Evolutionary conservation across 2,113 vertebrate species (phyloP).

Genomic region (Rhinopithecus roxellana): DNA sequence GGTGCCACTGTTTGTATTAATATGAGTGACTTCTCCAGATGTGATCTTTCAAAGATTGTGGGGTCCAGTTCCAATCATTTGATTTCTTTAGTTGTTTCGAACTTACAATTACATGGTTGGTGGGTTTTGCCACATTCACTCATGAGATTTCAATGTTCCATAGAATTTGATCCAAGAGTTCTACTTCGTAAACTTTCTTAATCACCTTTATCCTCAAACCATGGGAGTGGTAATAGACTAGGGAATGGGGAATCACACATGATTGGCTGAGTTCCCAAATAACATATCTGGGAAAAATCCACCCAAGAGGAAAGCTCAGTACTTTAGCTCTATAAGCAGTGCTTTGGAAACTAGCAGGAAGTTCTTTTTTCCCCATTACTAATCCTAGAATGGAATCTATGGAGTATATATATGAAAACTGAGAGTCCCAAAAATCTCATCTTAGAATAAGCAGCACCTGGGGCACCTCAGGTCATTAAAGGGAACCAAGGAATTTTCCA

Average conservation of each 20-base stretch:
- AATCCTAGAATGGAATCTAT: background rate
- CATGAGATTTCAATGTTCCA: background rate
- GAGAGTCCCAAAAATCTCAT: background rate
- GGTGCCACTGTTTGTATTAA: background rate
- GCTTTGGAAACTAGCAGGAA: background rate
- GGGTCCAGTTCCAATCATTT: background rate
- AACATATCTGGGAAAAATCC: background rate
- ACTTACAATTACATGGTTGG: background rate
- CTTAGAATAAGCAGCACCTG: background rate
- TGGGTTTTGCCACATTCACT: background rate
- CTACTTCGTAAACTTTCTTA: slow-evolving; percentile 15
- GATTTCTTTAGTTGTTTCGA: background rate
- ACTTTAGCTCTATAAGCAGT: background rate
- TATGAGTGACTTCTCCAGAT: background rate
- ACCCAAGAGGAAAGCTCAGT: background rate
- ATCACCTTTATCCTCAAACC: slow-evolving; percentile 15
- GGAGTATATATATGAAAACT: background rate
- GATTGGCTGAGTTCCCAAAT: background rate
- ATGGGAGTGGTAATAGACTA: background rate
- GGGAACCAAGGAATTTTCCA: background rate
- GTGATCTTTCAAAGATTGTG: slow-evolving; percentile 38
- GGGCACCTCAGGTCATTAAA: background rate
- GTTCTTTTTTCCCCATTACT: background rate
- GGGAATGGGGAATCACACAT: background rate
- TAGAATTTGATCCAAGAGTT: background rate